Evolutionary conservation across 2,888 invertebrate species (phyloP).

Genomic region (Hedychridium roseum): DNA sequence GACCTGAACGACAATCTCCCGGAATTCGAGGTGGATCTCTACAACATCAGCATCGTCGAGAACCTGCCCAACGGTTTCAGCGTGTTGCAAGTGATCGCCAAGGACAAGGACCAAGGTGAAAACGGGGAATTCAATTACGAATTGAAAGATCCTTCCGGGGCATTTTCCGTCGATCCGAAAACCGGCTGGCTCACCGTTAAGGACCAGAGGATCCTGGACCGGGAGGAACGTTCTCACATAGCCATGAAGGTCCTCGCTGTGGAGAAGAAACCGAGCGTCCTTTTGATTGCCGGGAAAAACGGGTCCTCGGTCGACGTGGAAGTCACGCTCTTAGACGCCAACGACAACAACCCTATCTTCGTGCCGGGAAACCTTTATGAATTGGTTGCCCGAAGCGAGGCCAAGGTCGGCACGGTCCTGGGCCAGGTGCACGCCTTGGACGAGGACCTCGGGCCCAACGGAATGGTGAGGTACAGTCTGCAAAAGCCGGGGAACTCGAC

Average conservation of each 20-base stretch:
- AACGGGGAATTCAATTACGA: conserved; percentile 86
- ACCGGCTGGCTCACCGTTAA: conserved; percentile 88
- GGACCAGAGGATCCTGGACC: conserved; percentile 78
- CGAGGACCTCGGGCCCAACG: conserved; percentile 81
- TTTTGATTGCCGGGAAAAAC: conserved; percentile 41
- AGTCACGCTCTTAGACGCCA: conserved; percentile 85
- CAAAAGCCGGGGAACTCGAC: conserved; percentile 75
- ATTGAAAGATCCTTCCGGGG: conserved; percentile 76
- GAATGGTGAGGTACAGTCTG: conserved; percentile 77
- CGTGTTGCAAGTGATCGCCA: conserved; percentile 74
- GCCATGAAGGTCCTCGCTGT: conserved; percentile 81
- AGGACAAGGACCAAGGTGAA: conserved; percentile 84
- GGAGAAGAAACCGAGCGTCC: conserved; percentile 77
- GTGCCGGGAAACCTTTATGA: conserved; percentile 85
- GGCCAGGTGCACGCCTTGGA: conserved; percentile 84
- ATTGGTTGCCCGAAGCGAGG: conserved; percentile 74
- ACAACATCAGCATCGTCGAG: conserved; percentile 92
- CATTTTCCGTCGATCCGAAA: conserved; percentile 81
- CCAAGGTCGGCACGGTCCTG: conserved; percentile 74
- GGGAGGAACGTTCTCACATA: conserved; percentile 78
- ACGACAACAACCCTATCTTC: conserved; percentile 90
- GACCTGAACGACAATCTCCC: conserved; percentile 87
- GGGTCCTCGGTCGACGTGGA: conserved; percentile 76
- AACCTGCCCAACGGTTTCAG: conserved; percentile 86
- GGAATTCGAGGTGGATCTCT: conserved; percentile 87